These are phyloP conservation scores for Nephrotoma guestfalica DNA, from an alignment of 2,888 invertebrate species.

Conservation along the genomic window DNA sequence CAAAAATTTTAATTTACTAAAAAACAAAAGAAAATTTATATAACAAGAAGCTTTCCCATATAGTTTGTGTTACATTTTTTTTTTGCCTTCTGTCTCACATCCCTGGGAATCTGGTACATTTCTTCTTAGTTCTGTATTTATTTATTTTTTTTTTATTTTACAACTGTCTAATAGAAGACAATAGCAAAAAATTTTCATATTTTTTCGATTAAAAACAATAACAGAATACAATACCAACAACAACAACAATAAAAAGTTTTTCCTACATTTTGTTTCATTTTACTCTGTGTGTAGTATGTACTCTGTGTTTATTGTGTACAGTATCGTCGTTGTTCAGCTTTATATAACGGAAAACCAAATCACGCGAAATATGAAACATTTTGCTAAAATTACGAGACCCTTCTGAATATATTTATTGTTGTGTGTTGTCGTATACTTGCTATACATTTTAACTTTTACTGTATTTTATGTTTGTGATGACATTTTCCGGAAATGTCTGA, in stretches of 20 bases:
- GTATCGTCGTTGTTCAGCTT: background rate
- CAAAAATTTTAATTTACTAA: background rate
- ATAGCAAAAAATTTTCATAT: background rate
- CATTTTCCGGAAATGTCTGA: constrained; percentile 3
- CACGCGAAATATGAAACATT: background rate
- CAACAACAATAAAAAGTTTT: background rate
- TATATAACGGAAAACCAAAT: background rate
- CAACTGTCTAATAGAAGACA: background rate
- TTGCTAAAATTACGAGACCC: background rate
- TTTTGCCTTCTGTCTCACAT: background rate
- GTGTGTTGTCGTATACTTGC: background rate
- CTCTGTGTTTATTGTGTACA: background rate
- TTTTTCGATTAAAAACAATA: background rate
- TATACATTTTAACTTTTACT: background rate
- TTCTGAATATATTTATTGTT: background rate
- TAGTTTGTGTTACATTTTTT: background rate
- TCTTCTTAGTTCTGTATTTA: background rate
- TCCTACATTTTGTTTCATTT: background rate
- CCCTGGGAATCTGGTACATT: background rate
- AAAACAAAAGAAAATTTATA: background rate
- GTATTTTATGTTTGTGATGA: background rate
- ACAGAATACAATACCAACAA: background rate
- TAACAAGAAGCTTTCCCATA: background rate
- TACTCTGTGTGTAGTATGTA: background rate
- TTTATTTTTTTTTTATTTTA: background rate